Evolutionary conservation across 2,888 invertebrate genomes (phyloP).

Genomic region (Drosophila siamana): DNA sequence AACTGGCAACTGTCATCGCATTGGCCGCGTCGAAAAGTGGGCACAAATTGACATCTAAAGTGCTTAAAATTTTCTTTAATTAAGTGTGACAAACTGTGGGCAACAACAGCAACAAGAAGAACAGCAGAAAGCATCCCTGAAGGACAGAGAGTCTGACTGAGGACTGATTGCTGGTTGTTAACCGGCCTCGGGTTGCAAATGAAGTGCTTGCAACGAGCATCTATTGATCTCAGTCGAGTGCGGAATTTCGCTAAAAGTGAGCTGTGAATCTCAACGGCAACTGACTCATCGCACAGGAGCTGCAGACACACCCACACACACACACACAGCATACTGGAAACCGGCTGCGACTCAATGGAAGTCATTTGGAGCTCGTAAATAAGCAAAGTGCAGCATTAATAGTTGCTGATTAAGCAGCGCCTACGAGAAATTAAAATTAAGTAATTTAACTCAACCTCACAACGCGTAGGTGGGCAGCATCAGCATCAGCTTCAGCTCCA

Average conservation of each 20-base stretch:
- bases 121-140: background rate
- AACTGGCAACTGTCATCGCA: slow-evolving; percentile 74
- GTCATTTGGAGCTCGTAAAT: slow-evolving; percentile 84
- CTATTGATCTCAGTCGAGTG: too few relatives aligned
- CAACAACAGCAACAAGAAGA: slow-evolving; percentile 36
- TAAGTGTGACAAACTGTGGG: slow-evolving; percentile 81
- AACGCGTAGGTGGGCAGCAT: slow-evolving; percentile 40
- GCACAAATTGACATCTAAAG: slow-evolving; percentile 81
- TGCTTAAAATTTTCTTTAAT: slow-evolving; percentile 81
- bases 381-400: slow-evolving; percentile 84
- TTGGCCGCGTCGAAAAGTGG: slow-evolving; percentile 69
- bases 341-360: slow-evolving; percentile 58
- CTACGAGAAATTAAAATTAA: slow-evolving; percentile 75
- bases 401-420: slow-evolving; percentile 85
- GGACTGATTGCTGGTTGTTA: background rate
- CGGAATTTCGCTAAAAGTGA: too few relatives aligned
- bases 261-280: background rate
- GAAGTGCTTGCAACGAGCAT: background rate
- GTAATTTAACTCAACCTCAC: slow-evolving; percentile 63
- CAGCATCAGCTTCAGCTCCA: slow-evolving; percentile 2
- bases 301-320: slow-evolving; percentile 16
- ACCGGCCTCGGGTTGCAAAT: background rate
- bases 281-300: slow-evolving; percentile 48
- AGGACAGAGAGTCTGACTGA: slow-evolving; percentile 5
- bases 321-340: background rate